phyloP scores from a whole-genome alignment of 1,140 invertebrate species.

The Ceratoteleas bidentatus region DNA sequence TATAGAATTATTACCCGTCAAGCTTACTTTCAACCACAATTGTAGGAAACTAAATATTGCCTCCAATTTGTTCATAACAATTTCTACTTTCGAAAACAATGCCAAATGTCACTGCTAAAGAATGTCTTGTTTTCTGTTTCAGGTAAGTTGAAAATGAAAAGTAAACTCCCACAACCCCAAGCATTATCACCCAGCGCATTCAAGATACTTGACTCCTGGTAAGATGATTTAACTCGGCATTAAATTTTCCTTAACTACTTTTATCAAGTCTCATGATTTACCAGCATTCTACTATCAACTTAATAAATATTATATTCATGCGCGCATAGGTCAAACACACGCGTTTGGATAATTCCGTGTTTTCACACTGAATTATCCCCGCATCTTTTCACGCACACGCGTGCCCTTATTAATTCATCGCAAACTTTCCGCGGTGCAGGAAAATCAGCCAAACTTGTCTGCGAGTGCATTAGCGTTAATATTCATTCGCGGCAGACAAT shows the following conservation, averaged over 20 bases:
- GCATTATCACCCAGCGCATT: slow-evolving; percentile 38
- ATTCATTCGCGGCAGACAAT: slow-evolving; percentile 49
- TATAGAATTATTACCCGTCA: too few relatives aligned
- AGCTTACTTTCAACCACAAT: too few relatives aligned
- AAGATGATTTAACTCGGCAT: slow-evolving; percentile 60
- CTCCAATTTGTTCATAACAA: not conserved
- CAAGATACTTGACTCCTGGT: slow-evolving; percentile 54
- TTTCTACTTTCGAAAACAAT: too few relatives aligned
- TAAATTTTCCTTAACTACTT: slow-evolving; percentile 64
- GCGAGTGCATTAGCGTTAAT: slow-evolving; percentile 40
- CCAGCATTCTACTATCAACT: slow-evolving; percentile 42
- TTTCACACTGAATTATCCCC: slow-evolving; percentile 11
- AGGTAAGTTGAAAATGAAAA: slow-evolving; percentile 51
- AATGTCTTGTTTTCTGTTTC: slow-evolving; percentile 40
- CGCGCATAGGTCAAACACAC: slow-evolving; percentile 29
- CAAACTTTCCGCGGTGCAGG: slow-evolving; percentile 23
- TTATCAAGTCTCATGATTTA: slow-evolving; percentile 52
- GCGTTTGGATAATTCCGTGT: slow-evolving; percentile 31
- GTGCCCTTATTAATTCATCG: slow-evolving; percentile 23
- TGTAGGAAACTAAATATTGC: too few relatives aligned
- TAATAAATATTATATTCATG: slow-evolving; percentile 49
- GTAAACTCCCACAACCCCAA: slow-evolving; percentile 33
- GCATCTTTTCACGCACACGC: too few relatives aligned
- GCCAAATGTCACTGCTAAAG: too few relatives aligned
- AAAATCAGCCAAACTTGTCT: slow-evolving; percentile 40